Conservation (phyloP, 2,888 invertebrate genomes). For the Clivina fossor region DNA sequence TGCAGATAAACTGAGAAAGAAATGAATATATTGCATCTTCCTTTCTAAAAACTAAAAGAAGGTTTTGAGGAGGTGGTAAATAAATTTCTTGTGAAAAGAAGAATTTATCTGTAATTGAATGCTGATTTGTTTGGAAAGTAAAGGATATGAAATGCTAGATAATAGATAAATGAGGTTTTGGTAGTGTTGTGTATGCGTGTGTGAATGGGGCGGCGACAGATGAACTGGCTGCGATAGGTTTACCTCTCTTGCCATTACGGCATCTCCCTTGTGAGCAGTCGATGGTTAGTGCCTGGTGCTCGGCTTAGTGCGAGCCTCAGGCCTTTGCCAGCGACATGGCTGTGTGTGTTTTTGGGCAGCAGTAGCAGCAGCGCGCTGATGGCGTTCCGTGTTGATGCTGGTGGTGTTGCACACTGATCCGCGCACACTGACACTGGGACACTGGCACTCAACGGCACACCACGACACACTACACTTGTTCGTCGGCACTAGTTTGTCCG, state of each 20-base stretch:
- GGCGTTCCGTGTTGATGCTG: not conserved
- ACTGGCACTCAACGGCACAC: constrained; percentile 42
- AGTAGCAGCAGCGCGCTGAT: constrained; percentile 44
- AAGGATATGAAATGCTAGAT: too few relatives aligned
- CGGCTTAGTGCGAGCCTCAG: constrained; percentile 30
- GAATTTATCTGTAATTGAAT: too few relatives aligned
- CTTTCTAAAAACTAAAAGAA: too few relatives aligned
- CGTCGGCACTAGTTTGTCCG: constrained; percentile 47
- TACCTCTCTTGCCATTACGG: constrained; percentile 76
- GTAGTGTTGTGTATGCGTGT: not conserved
- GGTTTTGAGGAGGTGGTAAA: too few relatives aligned
- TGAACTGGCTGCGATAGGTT: constrained; percentile 20
- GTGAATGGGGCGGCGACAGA: constrained; percentile 14
- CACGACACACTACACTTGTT: constrained; percentile 46
- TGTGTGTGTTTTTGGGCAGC: too few relatives aligned
- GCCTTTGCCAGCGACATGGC: constrained; percentile 30
- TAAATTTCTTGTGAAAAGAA: too few relatives aligned
- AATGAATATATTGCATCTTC: too few relatives aligned
- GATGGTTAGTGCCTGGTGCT: constrained; percentile 41
- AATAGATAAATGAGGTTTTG: too few relatives aligned
- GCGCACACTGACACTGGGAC: constrained; percentile 24
- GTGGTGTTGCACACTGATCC: constrained; percentile 15
- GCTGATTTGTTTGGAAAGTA: too few relatives aligned
- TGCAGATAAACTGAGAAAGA: too few relatives aligned
- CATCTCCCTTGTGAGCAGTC: constrained; percentile 65